phyloP scores from a whole-genome alignment of 2,888 invertebrate genomes.

The Atrina japonica region DNA sequence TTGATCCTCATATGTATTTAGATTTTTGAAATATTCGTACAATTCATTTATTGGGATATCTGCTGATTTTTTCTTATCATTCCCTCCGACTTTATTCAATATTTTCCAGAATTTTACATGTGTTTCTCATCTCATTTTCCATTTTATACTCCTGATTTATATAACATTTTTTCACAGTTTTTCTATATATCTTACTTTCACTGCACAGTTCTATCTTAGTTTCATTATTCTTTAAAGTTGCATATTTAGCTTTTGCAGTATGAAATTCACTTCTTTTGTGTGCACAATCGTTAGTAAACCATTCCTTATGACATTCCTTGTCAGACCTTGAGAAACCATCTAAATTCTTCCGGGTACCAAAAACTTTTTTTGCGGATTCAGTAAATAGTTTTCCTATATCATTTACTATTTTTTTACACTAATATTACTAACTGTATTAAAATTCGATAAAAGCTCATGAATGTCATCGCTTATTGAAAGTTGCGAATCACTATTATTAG shows the following conservation, averaged over 20 bases:
- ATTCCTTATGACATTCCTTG: not conserved
- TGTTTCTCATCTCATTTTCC: not conserved
- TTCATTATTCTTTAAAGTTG: not conserved
- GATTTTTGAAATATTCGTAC: constrained; percentile 1
- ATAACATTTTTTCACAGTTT: not conserved
- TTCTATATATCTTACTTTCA: not conserved
- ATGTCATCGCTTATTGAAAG: no score
- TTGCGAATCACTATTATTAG: no score
- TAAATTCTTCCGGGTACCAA: not conserved
- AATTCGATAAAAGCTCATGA: no score
- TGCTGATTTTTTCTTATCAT: no score
- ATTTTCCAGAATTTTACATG: not conserved
- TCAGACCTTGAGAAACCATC: no score
- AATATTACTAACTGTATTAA: no score
- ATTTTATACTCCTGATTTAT: not conserved
- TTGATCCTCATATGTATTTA: not conserved
- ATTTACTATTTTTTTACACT: no score
- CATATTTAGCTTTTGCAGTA: not conserved
- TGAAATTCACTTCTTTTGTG: not conserved
- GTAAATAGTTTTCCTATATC: not conserved
- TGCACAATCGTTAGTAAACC: not conserved
- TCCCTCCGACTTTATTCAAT: not conserved
- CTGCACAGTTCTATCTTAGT: not conserved
- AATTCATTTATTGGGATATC: no score
- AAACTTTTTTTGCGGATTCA: constrained; percentile 7